phyloP scores from a whole-genome alignment of 2,113 vertebrate genomes.

The Dromiciops gliroides region DNA sequence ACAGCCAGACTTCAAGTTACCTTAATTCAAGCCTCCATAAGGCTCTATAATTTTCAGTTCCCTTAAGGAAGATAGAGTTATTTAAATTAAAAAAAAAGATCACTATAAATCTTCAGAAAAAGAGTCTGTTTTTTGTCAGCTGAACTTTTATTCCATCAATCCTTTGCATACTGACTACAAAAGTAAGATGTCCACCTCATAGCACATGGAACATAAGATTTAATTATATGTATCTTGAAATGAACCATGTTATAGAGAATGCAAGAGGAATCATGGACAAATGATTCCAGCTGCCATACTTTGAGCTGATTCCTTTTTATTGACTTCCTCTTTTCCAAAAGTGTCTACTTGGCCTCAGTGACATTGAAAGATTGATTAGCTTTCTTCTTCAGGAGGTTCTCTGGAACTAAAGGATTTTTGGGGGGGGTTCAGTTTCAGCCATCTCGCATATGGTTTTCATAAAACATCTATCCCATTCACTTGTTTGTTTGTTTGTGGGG shows the following conservation, averaged over 20 bases:
- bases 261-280: conserved; percentile 87
- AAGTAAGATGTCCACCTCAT: conserved; percentile 88
- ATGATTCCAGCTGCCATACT: conserved; percentile 92
- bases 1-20: background rate
- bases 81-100: conserved; percentile 89
- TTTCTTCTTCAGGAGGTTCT: conserved; percentile 96
- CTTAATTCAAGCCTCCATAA: conserved; percentile 92
- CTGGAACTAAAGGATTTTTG: conserved; percentile 89
- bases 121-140: conserved; percentile 87
- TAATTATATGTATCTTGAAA: conserved; percentile 81
- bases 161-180: conserved; percentile 89
- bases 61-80: conserved; percentile 84
- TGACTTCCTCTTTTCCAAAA: conserved; percentile 90
- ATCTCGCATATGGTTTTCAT: background rate
- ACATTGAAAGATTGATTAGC: conserved; percentile 95
- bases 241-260: conserved; percentile 85
- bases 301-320: conserved; percentile 87
- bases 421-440: conserved; percentile 72
- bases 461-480: background rate
- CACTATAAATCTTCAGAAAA: conserved; percentile 90
- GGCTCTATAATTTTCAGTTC: conserved; percentile 91
- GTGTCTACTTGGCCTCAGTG: conserved; percentile 92
- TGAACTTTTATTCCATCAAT: conserved; percentile 89
- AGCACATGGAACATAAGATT: conserved; percentile 79
- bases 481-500: no score